A percentile compares a stretch with the other conserved stretches of the same genome.
Evolutionary conservation across 2,888 invertebrate species (phyloP).

Genomic region (Noctua fimbriata): DNA sequence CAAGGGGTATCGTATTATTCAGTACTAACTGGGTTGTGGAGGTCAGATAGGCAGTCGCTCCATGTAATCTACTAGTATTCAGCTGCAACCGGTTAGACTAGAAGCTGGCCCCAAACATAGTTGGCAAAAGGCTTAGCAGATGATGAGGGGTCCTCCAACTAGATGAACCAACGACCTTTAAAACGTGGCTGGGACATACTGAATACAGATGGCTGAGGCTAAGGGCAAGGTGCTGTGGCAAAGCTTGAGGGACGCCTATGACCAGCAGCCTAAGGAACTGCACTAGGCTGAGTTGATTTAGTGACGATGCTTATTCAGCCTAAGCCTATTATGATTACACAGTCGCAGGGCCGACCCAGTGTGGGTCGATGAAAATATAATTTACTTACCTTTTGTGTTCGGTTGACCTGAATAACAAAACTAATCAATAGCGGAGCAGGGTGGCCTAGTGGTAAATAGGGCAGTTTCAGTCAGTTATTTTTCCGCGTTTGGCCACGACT

Average conservation of each 20-base stretch:
- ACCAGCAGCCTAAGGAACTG: not conserved
- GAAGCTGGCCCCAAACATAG: too few relatives aligned
- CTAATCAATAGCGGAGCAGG: constrained; percentile 2
- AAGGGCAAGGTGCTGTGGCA: not conserved
- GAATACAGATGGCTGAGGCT: not conserved
- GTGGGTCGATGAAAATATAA: not conserved
- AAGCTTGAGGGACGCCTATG: not conserved
- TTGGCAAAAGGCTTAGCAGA: too few relatives aligned
- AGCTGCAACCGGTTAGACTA: too few relatives aligned
- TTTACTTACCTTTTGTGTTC: not conserved
- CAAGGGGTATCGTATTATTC: too few relatives aligned
- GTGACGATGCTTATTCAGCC: not conserved
- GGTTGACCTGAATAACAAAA: not conserved
- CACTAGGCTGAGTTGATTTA: not conserved
- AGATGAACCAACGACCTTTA: too few relatives aligned
- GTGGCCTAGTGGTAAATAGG: not conserved
- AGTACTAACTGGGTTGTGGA: too few relatives aligned
- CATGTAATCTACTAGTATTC: too few relatives aligned
- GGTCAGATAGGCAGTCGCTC: too few relatives aligned
- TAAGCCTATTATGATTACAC: not conserved
- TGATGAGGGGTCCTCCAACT: too few relatives aligned
- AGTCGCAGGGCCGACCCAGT: not conserved
- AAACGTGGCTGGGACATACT: not conserved
- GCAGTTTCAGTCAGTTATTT: not conserved
- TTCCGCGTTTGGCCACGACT: not conserved